phyloP scores from a whole-genome alignment of 2,113 vertebrate species.

The Pseudonaja textilis region DNA sequence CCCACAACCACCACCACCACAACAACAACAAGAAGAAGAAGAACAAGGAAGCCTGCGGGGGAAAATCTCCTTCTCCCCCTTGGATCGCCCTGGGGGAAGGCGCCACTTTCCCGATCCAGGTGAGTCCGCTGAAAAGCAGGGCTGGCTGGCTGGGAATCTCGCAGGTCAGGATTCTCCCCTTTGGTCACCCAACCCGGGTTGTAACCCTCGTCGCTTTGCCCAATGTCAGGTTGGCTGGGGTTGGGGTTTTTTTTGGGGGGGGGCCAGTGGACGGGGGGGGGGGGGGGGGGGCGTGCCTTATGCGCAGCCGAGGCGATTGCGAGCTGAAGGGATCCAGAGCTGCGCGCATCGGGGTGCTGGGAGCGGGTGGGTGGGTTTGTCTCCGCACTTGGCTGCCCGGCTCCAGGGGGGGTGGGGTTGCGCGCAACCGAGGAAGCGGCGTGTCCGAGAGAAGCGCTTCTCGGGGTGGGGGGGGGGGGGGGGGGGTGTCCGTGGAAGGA shows the following conservation, averaged over 20 bases:
- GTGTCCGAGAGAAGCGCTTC: background rate
- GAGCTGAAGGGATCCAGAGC: background rate
- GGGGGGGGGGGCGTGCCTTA: background rate
- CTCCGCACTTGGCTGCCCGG: background rate
- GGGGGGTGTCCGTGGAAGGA: background rate
- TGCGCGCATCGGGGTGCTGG: background rate
- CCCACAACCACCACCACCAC: background rate
- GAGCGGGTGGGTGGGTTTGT: too few relatives aligned
- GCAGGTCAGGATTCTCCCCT: background rate
- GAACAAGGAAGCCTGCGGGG: constrained; percentile 22
- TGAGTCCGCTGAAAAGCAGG: background rate
- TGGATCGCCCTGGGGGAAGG: background rate
- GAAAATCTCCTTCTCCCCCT: background rate
- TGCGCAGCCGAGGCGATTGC: background rate
- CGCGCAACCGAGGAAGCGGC: background rate
- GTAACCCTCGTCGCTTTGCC: background rate
- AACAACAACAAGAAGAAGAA: constrained; percentile 1
- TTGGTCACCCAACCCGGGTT: background rate
- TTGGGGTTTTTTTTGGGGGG: background rate
- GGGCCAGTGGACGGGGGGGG: background rate
- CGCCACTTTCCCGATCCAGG: background rate
- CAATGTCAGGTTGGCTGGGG: background rate
- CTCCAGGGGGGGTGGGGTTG: background rate
- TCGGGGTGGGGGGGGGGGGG: background rate
- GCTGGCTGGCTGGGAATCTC: background rate